phyloP scores from a whole-genome alignment of 1,140 invertebrate genomes.

The Odontomachus brunneus region DNA sequence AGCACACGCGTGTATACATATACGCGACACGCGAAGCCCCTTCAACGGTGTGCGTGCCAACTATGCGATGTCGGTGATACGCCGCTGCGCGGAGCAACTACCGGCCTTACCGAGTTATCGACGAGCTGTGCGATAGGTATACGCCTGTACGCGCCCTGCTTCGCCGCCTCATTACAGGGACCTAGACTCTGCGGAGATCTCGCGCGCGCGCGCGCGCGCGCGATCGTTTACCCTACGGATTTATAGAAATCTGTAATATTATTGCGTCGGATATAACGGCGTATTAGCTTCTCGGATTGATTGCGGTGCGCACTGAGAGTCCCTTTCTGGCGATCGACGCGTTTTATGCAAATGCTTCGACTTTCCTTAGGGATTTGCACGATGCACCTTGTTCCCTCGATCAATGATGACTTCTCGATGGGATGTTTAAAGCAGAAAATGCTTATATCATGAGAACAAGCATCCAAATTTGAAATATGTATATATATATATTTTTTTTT shows the following conservation, averaged over 20 bases:
- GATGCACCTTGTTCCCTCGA: too few relatives aligned
- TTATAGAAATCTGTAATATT: constrained; percentile 77
- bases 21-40: neutral
- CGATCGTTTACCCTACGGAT: constrained; percentile 65
- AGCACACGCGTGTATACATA: neutral
- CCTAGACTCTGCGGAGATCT: constrained; percentile 70
- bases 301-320: too few relatives aligned
- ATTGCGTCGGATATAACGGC: neutral
- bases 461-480: too few relatives aligned
- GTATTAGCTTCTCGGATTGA: neutral
- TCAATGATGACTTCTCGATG: too few relatives aligned
- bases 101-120: constrained; percentile 85
- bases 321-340: neutral
- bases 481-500: too few relatives aligned
- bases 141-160: constrained; percentile 53
- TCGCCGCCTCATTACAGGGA: constrained; percentile 76
- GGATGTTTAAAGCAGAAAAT: too few relatives aligned
- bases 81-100: constrained; percentile 77
- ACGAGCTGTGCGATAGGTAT: constrained; percentile 69
- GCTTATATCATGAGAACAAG: too few relatives aligned
- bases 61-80: neutral
- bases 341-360: too few relatives aligned
- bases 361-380: too few relatives aligned
- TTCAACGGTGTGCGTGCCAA: neutral
- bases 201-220: too few relatives aligned